Base-by-base conservation (phyloP, 2,797 vertebrate genomes). In the Pogoniulus pusillus region DNA sequence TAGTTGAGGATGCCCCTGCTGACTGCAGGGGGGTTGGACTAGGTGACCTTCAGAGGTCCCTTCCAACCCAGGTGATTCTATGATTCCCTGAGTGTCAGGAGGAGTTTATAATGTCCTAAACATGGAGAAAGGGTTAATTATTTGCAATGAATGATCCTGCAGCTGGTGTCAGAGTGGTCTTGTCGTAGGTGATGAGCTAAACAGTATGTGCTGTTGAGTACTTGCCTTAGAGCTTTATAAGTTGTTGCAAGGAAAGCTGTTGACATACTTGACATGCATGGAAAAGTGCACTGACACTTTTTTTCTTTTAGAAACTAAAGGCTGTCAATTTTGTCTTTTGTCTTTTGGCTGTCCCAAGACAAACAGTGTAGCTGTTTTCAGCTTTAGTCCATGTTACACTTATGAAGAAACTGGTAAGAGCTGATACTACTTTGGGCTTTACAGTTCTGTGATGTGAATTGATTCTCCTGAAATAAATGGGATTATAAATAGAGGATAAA, bases 311-410 rank as follows among this genome's bases (percentile, higher is more conserved):
- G 22, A 69, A 35, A 19, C 23, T 3, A 6, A 41, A 37, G 18
- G 9, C 35, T 86, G 4, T n/a, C 9, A 2, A 1, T 65, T 58
- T 35, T 68, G 6, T 37, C 19, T 3, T 3, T 0, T 35, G 49
- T 16, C 7, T 87, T 53, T 19, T 27, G 12, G 35, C 9, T 10
- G 10, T 47, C 19, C 12, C 37, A 55, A 37, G 32, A 37, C 23
- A 73, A 64, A 19, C 58, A 39, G 11, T 37, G 9, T 68, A 22
- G 12, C 34, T 74, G 26, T 6, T n/a, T 45, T 41, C 29, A 27
- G 23, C 53, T 78, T 75, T 34, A 22, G 7, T 51, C 57, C 9
- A 7, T 15, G 4, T 29, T 45, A n/a, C 12, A 4, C 8, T 24
- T n/a, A 8, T 0, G 4, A 45, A 62, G 7, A 83, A 78, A 19